These are phyloP conservation scores for Ferrisia virgata DNA, from an alignment of 2,888 invertebrate genomes.

Conservation along the genomic window DNA sequence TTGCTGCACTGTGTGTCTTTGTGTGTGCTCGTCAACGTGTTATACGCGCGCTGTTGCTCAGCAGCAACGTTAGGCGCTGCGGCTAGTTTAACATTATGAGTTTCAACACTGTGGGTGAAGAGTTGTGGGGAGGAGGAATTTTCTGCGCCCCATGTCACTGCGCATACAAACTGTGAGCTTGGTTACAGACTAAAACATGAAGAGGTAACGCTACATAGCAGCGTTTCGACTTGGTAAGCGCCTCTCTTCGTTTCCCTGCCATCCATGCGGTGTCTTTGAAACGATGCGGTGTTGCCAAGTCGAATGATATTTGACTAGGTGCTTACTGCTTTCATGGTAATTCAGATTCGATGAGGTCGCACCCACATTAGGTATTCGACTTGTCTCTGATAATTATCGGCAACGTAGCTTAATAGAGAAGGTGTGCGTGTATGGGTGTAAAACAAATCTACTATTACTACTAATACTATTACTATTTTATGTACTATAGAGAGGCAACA, in stretches of 20 bases:
- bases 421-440: neutral
- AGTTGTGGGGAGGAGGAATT: neutral
- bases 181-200: neutral
- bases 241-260: neutral
- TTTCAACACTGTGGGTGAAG: neutral
- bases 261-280: neutral
- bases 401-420: neutral
- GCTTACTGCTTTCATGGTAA: neutral
- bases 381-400: neutral
- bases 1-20: constrained; percentile 8
- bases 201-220: neutral
- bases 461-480: neutral
- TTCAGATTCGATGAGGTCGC: neutral
- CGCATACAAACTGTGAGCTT: neutral
- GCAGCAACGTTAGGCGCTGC: neutral
- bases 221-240: neutral
- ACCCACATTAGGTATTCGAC: neutral
- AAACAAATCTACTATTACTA: neutral
- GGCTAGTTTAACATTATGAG: constrained; percentile 32
- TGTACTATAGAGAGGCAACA: neutral
- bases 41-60: neutral
- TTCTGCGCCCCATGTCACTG: neutral
- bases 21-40: neutral
- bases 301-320: constrained; percentile 16
- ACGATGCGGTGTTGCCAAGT: neutral